Evolutionary conservation across 23 tunicate genomes (phyloP).

Genomic region (Oikopleura vanhoeffeni): DNA sequence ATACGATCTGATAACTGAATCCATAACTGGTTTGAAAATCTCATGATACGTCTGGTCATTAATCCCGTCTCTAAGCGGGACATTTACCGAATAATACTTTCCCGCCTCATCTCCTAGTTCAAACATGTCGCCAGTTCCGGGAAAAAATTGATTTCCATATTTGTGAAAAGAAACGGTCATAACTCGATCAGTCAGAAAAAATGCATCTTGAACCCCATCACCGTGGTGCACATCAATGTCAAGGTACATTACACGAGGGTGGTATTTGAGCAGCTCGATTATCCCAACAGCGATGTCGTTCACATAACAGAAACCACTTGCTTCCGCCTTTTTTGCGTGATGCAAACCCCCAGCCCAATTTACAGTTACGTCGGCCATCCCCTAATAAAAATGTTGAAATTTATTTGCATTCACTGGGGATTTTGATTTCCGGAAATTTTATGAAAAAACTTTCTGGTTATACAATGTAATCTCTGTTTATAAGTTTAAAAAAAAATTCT

Average conservation of each 20-base stretch:
- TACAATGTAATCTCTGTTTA: too few species aligned
- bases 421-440: too few species aligned
- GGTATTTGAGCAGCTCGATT: constrained; percentile 68
- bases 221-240: constrained; percentile 99
- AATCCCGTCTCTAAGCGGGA: constrained; percentile 23
- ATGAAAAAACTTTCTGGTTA: too few species aligned
- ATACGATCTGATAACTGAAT: constrained; percentile 51
- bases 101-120: constrained; percentile 94
- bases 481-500: too few species aligned
- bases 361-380: not conserved
- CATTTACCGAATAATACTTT: constrained; percentile 67
- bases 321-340: constrained; percentile 95
- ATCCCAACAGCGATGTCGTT: constrained; percentile 92
- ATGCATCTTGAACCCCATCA: constrained; percentile 99
- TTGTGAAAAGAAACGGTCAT: constrained; percentile 99
- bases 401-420: too few species aligned
- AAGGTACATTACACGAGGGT: constrained; percentile 80
- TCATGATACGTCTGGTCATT: constrained; percentile 34
- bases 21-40: constrained; percentile 76
- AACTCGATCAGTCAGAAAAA: constrained; percentile 84
- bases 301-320: constrained; percentile 96
- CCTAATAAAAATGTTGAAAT: not conserved
- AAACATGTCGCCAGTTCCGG: constrained; percentile 98
- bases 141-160: constrained; percentile 89
- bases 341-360: constrained; percentile 40